Evolutionary conservation across 2,888 invertebrate genomes (phyloP).

Genomic region (Galerucella calmariensis): DNA sequence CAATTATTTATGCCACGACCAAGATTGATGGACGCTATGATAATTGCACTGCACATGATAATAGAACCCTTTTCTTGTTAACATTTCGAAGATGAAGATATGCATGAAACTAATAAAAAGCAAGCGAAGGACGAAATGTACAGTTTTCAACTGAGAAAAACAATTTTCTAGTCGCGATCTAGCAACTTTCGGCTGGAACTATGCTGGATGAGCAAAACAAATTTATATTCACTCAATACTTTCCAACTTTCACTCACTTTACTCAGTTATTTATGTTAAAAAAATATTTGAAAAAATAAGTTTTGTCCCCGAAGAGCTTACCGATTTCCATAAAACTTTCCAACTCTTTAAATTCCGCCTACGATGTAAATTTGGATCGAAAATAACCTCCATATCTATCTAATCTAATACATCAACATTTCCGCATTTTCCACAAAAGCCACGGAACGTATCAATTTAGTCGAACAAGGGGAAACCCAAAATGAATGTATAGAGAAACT

Average conservation of each 20-base stretch:
- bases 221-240: too few relatives aligned
- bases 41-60: neutral
- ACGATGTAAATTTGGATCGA: neutral
- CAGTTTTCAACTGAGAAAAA: too few relatives aligned
- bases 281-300: too few relatives aligned
- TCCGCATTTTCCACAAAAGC: constrained; percentile 11
- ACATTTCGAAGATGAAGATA: neutral
- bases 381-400: constrained; percentile 10
- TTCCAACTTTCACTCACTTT: too few relatives aligned
- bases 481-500: constrained; percentile 9
- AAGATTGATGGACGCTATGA: neutral
- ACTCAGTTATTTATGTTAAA: too few relatives aligned
- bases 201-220: too few relatives aligned
- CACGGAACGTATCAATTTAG: constrained; percentile 21
- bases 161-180: too few relatives aligned
- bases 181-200: too few relatives aligned
- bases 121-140: too few relatives aligned
- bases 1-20: constrained; percentile 6
- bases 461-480: constrained; percentile 11
- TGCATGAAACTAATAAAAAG: too few relatives aligned
- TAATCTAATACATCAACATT: constrained; percentile 21
- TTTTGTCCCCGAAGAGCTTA: neutral
- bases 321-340: neutral
- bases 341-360: neutral
- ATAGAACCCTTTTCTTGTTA: neutral